A percentile compares a stretch with the other conserved stretches of the same genome.
Evolutionary conservation across 2,888 invertebrate genomes (phyloP).

Genomic region (Polymixis lichenea): DNA sequence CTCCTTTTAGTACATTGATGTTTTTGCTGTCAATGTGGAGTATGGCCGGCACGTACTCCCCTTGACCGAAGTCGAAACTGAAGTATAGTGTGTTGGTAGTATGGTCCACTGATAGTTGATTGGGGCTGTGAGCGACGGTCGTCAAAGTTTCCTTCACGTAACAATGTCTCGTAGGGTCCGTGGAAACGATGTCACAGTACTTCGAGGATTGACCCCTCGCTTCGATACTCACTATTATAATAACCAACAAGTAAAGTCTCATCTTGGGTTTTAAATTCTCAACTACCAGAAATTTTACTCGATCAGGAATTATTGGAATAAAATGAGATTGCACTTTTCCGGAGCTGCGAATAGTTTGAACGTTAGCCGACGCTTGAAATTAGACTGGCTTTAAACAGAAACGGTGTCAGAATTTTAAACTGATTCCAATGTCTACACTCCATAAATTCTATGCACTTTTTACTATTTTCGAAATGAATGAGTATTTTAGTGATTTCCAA

Average conservation of each 20-base stretch:
- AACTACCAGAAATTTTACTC: background rate
- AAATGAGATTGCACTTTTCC: constrained; percentile 42
- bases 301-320: constrained; percentile 18
- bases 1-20: constrained; percentile 80
- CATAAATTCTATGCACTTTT: background rate
- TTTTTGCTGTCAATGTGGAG: constrained; percentile 77
- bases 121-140: constrained; percentile 80
- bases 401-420: constrained; percentile 27
- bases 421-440: constrained; percentile 17
- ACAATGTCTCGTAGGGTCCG: constrained; percentile 75
- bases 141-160: constrained; percentile 79
- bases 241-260: constrained; percentile 39
- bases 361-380: constrained; percentile 30
- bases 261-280: constrained; percentile 35
- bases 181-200: constrained; percentile 75
- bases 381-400: constrained; percentile 15
- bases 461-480: background rate
- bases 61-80: constrained; percentile 83
- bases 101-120: constrained; percentile 82
- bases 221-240: constrained; percentile 52
- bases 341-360: constrained; percentile 11
- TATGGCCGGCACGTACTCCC: constrained; percentile 81
- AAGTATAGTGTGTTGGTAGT: constrained; percentile 80
- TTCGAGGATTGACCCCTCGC: constrained; percentile 59
- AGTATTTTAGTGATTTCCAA: background rate